phyloP scores from a whole-genome alignment of 2,797 vertebrate genomes.

The Nasua narica region DNA sequence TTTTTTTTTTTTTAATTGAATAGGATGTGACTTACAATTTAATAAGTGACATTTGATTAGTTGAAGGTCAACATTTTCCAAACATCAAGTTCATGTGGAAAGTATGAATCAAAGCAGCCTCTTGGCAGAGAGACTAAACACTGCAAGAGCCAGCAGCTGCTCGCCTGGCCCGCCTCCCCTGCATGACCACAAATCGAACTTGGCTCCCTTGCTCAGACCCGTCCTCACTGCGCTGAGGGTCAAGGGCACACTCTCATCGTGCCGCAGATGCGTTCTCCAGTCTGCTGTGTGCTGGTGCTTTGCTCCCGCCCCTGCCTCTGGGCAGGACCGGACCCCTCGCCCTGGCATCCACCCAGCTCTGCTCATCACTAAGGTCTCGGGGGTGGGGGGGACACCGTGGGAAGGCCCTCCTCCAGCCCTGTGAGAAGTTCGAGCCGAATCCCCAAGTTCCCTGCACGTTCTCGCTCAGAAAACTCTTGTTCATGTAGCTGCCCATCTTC shows the following conservation, averaged over 20 bases:
- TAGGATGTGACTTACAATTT: slow-evolving; percentile 45
- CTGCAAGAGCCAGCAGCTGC: not conserved
- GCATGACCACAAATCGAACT: not conserved
- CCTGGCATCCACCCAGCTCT: not conserved
- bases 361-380: not conserved
- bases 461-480: not conserved
- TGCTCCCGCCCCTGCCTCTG: not conserved
- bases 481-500: not conserved
- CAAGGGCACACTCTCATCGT: rapidly evolving
- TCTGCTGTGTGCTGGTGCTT: rapidly evolving
- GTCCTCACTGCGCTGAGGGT: not conserved
- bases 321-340: not conserved
- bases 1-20: not conserved
- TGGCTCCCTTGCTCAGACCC: not conserved
- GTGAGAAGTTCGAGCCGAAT: not conserved
- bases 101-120: slow-evolving; percentile 57
- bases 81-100: slow-evolving; percentile 51
- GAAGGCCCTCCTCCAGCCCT: not conserved
- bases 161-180: rapidly evolving
- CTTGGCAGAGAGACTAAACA: slow-evolving; percentile 15
- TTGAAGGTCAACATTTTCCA: slow-evolving; percentile 56
- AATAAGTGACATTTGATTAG: slow-evolving; percentile 55
- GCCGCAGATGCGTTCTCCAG: rapidly evolving
- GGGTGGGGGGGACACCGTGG: not conserved
- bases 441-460: not conserved